Evolutionary conservation across 35 echinoderm and acorn worm genomes (phyloP).

Genomic region (Strongylocentrotus purpuratus): DNA sequence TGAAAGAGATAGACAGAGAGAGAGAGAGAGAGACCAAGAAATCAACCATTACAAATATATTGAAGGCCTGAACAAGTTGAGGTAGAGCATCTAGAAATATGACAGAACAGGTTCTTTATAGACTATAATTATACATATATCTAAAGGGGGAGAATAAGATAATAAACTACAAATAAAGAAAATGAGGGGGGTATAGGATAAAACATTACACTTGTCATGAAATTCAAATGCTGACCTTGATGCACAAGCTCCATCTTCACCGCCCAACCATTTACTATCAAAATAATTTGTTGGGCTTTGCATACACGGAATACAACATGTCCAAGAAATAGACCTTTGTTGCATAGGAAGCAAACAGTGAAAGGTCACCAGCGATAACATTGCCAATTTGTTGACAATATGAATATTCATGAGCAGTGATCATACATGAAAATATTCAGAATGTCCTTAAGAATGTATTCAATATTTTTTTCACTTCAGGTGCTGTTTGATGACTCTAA

Average conservation of each 20-base stretch:
- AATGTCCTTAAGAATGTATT: not conserved
- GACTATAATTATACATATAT: not conserved
- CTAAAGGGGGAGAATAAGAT: not conserved
- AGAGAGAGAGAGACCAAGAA: not conserved
- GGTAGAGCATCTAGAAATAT: not conserved
- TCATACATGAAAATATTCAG: not conserved
- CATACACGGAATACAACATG: not conserved
- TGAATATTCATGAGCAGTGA: not conserved
- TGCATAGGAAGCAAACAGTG: not conserved
- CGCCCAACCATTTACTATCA: not conserved
- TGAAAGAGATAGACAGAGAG: too few relatives aligned
- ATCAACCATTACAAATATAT: not conserved
- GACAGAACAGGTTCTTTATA: not conserved
- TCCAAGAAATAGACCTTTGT: conserved; percentile 12
- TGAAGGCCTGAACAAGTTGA: not conserved
- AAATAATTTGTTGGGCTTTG: conserved; percentile 5
- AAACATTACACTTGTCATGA: not conserved
- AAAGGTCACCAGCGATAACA: not conserved
- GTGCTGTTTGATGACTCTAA: not conserved
- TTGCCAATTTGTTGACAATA: not conserved
- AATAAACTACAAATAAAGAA: conserved; percentile 3
- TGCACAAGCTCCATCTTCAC: not conserved
- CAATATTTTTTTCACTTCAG: not conserved
- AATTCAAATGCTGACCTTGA: not conserved
- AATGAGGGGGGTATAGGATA: not conserved